Percentiles rank a stretch among this genome's conserved stretches.
Evolutionary conservation across 1,140 invertebrate species (phyloP).

Genomic region (Musca vetustissima): DNA sequence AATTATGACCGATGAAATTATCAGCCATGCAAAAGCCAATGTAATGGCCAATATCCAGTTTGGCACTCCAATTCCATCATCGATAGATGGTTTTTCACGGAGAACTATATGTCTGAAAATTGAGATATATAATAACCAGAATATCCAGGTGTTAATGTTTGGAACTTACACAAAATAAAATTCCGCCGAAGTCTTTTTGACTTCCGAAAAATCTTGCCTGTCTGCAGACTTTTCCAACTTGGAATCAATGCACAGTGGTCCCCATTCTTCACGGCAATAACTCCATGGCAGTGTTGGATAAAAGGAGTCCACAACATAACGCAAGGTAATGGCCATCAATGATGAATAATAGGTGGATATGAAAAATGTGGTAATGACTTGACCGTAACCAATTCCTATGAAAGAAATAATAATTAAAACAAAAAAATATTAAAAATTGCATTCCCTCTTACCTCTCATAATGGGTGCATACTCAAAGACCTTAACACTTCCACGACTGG

Average conservation of each 20-base stretch:
- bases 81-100: conserved; percentile 63
- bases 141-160: neutral
- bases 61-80: conserved; percentile 66
- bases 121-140: conserved; percentile 59
- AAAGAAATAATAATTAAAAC: conserved; percentile 53
- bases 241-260: conserved; percentile 53
- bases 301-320: conserved; percentile 69
- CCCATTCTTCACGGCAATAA: conserved; percentile 64
- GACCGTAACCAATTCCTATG: conserved; percentile 73
- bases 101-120: conserved; percentile 61
- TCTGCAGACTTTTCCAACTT: conserved; percentile 44
- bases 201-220: conserved; percentile 8
- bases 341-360: conserved; percentile 74
- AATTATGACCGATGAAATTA: conserved; percentile 75
- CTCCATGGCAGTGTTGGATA: conserved; percentile 66
- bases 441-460: conserved; percentile 57
- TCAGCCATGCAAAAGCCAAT: conserved; percentile 74
- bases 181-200: conserved; percentile 56
- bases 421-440: neutral
- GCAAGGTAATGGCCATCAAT: conserved; percentile 69
- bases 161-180: conserved; percentile 60
- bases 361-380: conserved; percentile 68
- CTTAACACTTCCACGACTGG: conserved; percentile 67
- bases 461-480: conserved; percentile 59
- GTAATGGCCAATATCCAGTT: conserved; percentile 77